Evolutionary conservation across 2,888 invertebrate genomes (phyloP).

Genomic region (Acanthococcus lagerstroemiae): DNA sequence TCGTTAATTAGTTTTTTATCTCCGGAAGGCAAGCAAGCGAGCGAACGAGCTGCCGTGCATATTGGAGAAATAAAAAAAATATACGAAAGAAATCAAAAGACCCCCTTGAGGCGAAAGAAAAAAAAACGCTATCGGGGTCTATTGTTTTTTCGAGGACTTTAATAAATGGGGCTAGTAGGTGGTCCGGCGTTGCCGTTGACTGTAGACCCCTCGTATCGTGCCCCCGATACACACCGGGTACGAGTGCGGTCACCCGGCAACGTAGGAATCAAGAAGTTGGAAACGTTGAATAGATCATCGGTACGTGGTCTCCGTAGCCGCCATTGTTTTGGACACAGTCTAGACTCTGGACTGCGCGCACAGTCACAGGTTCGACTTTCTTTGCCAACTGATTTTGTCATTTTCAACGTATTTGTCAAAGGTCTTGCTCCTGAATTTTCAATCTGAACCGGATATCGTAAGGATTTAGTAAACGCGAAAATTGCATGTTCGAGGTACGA

Average conservation of each 20-base stretch:
- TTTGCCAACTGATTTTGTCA: too few relatives aligned
- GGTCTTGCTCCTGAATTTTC: too few relatives aligned
- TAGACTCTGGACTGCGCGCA: too few relatives aligned
- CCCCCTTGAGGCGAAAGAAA: constrained; percentile 11
- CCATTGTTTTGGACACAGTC: background rate
- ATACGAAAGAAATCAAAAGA: constrained; percentile 9
- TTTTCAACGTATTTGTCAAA: too few relatives aligned
- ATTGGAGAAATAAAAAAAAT: constrained; percentile 14
- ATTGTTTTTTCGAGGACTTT: constrained; percentile 19
- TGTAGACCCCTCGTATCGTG: constrained; percentile 4
- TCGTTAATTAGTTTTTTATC: constrained; percentile 31
- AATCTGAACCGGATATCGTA: too few relatives aligned
- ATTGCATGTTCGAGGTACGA: too few relatives aligned
- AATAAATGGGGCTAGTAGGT: constrained; percentile 30
- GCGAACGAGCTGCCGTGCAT: constrained; percentile 21
- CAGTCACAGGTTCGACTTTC: too few relatives aligned
- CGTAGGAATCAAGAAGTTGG: background rate
- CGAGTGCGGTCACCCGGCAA: background rate
- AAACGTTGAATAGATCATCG: background rate
- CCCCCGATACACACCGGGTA: background rate
- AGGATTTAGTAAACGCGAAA: too few relatives aligned
- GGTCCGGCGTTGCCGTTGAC: constrained; percentile 22
- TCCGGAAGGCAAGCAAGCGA: constrained; percentile 26
- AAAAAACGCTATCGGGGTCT: background rate
- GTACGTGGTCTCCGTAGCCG: background rate